Percentiles rank a stretch among this genome's conserved stretches.
These are phyloP conservation scores for Stenoptilia bipunctidactyla DNA, from an alignment of 2,888 invertebrate species.

Conservation along the genomic window DNA sequence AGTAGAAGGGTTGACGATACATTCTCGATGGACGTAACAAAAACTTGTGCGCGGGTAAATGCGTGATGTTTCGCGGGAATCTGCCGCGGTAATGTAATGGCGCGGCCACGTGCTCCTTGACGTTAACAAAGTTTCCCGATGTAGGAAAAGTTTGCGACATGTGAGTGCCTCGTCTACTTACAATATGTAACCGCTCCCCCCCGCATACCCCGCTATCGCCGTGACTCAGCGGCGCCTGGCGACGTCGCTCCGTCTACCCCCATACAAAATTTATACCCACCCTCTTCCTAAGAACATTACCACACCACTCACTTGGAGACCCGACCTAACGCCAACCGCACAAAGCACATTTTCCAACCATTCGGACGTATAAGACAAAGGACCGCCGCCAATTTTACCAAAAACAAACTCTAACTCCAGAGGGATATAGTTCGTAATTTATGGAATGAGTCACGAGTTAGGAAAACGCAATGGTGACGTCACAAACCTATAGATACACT, in stretches of 20 bases:
- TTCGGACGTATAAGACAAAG: slow-evolving; percentile 48
- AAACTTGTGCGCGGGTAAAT: no score
- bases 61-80: slow-evolving; percentile 26
- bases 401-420: slow-evolving; percentile 66
- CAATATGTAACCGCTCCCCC: slow-evolving; percentile 47
- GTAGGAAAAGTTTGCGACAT: slow-evolving; percentile 71
- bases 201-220: slow-evolving; percentile 35
- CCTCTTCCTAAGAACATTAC: slow-evolving; percentile 62
- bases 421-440: slow-evolving; percentile 66
- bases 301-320: slow-evolving; percentile 25
- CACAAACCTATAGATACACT: slow-evolving; percentile 29
- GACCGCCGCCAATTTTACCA: slow-evolving; percentile 54
- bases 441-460: slow-evolving; percentile 57
- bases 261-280: slow-evolving; percentile 70
- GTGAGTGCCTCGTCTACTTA: slow-evolving; percentile 56
- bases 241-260: slow-evolving; percentile 70
- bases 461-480: slow-evolving; percentile 55
- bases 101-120: slow-evolving; percentile 67
- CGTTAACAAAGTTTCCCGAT: slow-evolving; percentile 70
- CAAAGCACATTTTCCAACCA: slow-evolving; percentile 31
- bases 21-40: no score
- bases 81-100: slow-evolving; percentile 7
- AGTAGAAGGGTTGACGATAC: no score
- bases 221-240: slow-evolving; percentile 69
- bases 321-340: slow-evolving; percentile 30